Evolutionary conservation across 2,888 invertebrate species (phyloP).

Genomic region (Tinea pellionella): DNA sequence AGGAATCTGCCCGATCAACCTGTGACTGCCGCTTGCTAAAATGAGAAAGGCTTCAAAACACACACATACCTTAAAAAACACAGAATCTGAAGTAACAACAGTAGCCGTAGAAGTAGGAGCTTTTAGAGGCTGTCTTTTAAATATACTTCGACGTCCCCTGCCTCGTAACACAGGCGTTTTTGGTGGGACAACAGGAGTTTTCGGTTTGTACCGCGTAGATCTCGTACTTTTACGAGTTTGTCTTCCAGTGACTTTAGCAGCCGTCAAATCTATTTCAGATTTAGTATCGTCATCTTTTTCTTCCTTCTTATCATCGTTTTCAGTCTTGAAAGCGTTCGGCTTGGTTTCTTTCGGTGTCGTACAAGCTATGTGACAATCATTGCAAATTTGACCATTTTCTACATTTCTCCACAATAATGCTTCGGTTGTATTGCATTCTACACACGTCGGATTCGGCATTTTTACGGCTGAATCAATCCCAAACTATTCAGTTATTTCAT

Average conservation of each 20-base stretch:
- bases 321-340: constrained; percentile 33
- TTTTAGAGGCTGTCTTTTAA: constrained; percentile 83
- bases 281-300: constrained; percentile 39
- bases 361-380: constrained; percentile 74
- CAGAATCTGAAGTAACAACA: constrained; percentile 81
- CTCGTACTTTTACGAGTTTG: constrained; percentile 72
- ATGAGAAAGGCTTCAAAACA: background rate
- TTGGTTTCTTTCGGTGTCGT: constrained; percentile 40
- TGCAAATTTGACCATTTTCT: constrained; percentile 81
- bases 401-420: constrained; percentile 82
- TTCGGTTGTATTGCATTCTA: constrained; percentile 76
- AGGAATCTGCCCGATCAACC: too few relatives aligned
- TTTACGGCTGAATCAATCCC: constrained; percentile 35
- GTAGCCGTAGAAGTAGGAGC: constrained; percentile 85
- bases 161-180: constrained; percentile 65
- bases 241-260: constrained; percentile 59
- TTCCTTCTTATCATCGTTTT: constrained; percentile 40
- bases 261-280: constrained; percentile 43
- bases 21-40: too few relatives aligned
- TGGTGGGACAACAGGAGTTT: constrained; percentile 36
- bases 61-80: constrained; percentile 75
- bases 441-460: constrained; percentile 73
- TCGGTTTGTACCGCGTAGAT: constrained; percentile 66
- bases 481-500: constrained; percentile 20
- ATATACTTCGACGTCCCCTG: constrained; percentile 80